Evolutionary conservation across 2,113 vertebrate species (phyloP), one percentile per base, ranked within the genome.

Genomic region (Polypterus bichir): DNA sequence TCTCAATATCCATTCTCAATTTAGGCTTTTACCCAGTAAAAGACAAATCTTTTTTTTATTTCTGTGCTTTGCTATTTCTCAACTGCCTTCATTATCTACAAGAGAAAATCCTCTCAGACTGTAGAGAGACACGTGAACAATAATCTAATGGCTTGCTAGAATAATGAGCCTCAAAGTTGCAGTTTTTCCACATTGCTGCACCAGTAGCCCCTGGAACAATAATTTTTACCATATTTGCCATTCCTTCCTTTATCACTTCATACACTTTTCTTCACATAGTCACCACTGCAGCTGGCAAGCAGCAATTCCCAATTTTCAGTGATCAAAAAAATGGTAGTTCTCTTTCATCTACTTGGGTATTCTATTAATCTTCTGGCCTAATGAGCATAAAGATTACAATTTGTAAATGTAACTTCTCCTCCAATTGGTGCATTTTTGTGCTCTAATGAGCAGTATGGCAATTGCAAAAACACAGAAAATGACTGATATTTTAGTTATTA

Each of bases 131-230:
- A 66, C 63, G 61, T 71, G 59, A 71, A 47, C 65, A 62, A 71
- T 74, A 66, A 68, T 66, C 64, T 64, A 57, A 62, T 51, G 47
- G 67, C 64, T 69, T 71, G 54, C 67, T 55, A 8, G 64, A 57
- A 57, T 72, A 72, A 72, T 69, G 63, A 54, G 58, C 59, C 47
- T 67, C 63, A 63, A 48, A 27, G 52, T 61, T 45, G 56, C 56
- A 58, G 56, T 58, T 58, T 58, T 58, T 58, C 56, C 56, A 58
- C 56, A 4, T 45, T 58, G 56, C 8, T 6, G 56, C 56, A 45
- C 56, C 56, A 45, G 27, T 45, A 44, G 46, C 46, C 44, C 27
- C 56, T 7, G 44, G 11, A 58, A 58, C 56, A 58, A 45, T 45
- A 58, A 44, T 58, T 44, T 58, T 58, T 8, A 3, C 56, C 54